Conservation (phyloP, 2,888 invertebrate species). For the Cheilosia urbana region DNA sequence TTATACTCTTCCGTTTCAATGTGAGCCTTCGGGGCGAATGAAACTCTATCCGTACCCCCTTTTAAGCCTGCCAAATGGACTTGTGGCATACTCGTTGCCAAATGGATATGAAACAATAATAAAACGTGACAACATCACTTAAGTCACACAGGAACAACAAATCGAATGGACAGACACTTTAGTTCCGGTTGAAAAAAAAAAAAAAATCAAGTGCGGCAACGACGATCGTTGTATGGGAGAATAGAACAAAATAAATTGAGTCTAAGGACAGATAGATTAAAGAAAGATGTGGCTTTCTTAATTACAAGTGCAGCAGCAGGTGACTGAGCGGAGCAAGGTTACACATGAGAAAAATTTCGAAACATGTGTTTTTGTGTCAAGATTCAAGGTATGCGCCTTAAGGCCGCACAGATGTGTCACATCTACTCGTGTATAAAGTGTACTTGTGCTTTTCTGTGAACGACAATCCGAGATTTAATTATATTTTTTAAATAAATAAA, state of each 20-base stretch:
- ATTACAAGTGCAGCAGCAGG: constrained; percentile 39
- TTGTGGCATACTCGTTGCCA: constrained; percentile 28
- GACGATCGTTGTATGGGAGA: not conserved
- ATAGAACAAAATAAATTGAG: constrained; percentile 33
- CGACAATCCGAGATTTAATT: constrained; percentile 15
- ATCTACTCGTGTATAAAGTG: not conserved
- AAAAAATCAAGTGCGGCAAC: not conserved
- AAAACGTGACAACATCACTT: constrained; percentile 41
- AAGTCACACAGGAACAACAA: constrained; percentile 34
- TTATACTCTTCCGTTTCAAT: constrained; percentile 16
- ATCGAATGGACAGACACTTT: constrained; percentile 46
- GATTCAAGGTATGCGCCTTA: constrained; percentile 31
- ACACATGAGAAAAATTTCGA: constrained; percentile 2
- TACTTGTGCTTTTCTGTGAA: constrained; percentile 9
- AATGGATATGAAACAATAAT: constrained; percentile 25
- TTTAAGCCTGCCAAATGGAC: constrained; percentile 39
- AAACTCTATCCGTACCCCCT: constrained; percentile 55
- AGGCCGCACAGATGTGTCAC: constrained; percentile 42
- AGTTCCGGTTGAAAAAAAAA: constrained; percentile 41
- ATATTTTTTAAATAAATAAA: constrained; percentile 18
- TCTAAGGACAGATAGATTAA: constrained; percentile 42
- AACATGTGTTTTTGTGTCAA: constrained; percentile 33
- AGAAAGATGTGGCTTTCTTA: constrained; percentile 25
- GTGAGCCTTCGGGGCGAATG: constrained; percentile 11
- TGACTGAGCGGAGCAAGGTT: constrained; percentile 3